These are phyloP conservation scores for Sylvia atricapilla DNA, from an alignment of 2,113 vertebrate species.

Conservation along the genomic window DNA sequence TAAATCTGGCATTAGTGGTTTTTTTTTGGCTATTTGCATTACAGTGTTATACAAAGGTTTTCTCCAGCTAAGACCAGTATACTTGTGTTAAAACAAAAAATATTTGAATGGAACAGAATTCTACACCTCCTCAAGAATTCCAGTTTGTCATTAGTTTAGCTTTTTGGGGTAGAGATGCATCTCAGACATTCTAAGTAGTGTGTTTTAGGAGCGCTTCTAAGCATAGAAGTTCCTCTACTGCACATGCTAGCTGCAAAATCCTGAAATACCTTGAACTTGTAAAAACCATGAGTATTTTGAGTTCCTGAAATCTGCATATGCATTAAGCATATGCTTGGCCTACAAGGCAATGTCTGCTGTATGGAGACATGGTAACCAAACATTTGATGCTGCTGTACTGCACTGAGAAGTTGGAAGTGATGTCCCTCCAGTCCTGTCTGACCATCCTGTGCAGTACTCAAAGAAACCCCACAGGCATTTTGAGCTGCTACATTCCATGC, in stretches of 20 bases:
- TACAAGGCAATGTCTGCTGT: not conserved
- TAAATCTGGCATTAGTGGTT: not conserved
- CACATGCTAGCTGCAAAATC: not conserved
- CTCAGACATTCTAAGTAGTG: not conserved
- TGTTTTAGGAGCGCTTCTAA: not conserved
- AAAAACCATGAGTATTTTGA: not conserved
- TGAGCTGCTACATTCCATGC: not conserved
- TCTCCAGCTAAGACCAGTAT: not conserved
- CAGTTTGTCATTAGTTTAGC: not conserved
- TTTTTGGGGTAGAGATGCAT: not conserved
- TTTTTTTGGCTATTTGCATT: not conserved
- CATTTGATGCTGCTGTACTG: rapidly evolving
- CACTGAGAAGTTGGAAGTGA: not conserved
- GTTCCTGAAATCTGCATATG: not conserved
- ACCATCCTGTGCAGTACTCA: not conserved
- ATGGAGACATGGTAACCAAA: not conserved
- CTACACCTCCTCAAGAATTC: not conserved
- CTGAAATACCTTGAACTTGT: not conserved
- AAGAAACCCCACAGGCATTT: rapidly evolving
- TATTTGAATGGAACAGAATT: not conserved
- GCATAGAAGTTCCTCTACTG: not conserved
- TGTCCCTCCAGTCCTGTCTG: not conserved
- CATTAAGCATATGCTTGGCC: not conserved
- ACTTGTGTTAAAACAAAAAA: not conserved
- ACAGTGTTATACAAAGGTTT: not conserved